Evolutionary conservation across 2,113 vertebrate genomes (phyloP), one percentile per base, ranked within the genome.

Genomic region (Gallinago undulata): DNA sequence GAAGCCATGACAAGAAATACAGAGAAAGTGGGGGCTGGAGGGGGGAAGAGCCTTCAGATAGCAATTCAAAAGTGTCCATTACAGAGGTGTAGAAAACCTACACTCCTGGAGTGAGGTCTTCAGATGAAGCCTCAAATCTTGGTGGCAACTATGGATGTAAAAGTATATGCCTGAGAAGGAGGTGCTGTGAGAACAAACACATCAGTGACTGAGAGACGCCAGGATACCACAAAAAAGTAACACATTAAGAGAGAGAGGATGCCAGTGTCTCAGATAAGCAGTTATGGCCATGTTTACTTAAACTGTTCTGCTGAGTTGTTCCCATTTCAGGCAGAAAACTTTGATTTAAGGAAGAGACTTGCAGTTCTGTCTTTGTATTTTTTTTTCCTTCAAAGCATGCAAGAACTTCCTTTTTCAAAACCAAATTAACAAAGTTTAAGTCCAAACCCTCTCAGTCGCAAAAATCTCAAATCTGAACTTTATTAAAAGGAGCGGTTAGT

Each of bases 291-390:
- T 94, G 97, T 97, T 98, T 97, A 97, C 90, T 97, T 96, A 92
- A 96, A 94, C 94, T 94, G 95, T 93, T 97, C 97, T 97, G 95
- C 92, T 94, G 87, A 96, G 94, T 77, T 97, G 97, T 97, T 97
- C 96, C 96, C 94, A 74, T 97, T 97, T 98, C 97, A 97, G 87
- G 94, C 93, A 97, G 84, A 96, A 84, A 94, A 95, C 93, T 96
- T 95, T 97, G 98, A 97, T 95, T 98, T 96, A 97, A 95, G 97
- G 96, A 98, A 97, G 95, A 97, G 68, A 89, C 88, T 96, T 88
- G 74, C 68, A 96, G 67, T 95, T 97, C 93, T 97, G 94, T 94
- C 97, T 98, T 97, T 14, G 7, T 89, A 74, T 84, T 95, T 96
- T 97, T 97, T 96, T 92, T 84, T 77, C 87, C 93, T 96, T 96